Base-by-base conservation (phyloP, 1,140 invertebrate species). In the Zaprionus vittiger region DNA sequence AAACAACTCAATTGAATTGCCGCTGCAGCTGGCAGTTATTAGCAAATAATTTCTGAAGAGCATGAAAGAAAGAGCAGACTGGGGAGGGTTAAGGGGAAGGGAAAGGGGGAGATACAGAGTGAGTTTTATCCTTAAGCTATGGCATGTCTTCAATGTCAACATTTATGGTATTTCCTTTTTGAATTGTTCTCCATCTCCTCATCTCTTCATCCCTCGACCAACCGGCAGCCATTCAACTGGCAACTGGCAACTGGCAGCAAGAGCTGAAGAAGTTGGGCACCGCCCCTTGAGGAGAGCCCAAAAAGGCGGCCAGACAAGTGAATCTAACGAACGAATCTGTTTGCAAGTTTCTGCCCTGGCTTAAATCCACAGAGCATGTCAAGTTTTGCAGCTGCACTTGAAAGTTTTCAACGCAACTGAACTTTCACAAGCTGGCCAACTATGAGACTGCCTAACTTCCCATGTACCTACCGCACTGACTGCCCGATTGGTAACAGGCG, bases 241-340 rank as follows among this genome's bases (percentile, higher is more conserved):
- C 47, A 22, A 49, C 41, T 44, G 41, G 37, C 14, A 41, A 6
- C 38, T 47, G n/a, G 41, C 41, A 47, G 41, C 37, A 14, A 5
- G 37, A 38, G 37, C 14, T 38, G 6, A 5, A 44, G n/a, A n/a
- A 17, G n/a, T n/a, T 44, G 15, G 15, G 11, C 34, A 38, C 5
- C 12, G 49, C 60, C 60, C 41, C 34, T 34, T 9, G 31, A 11
- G 31, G 28, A 64, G 26, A 9, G 52, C 5, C 26, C 41, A n/a
- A 47, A 38, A 41, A 41, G 38, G 38, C 38, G 15, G 54, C 56
- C 52, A 49, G 66, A 56, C 66, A 74, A 70, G 72, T 70, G 34
- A 74, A 70, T 74, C 81, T 83, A 83, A 84, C 81, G 78, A 83
- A 78, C 81, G 78, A 83, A 78, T 78, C 82, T 73, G 64, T 85